Evolutionary conservation across 2,888 invertebrate species (phyloP).

Genomic region (Endomychus coccineus): DNA sequence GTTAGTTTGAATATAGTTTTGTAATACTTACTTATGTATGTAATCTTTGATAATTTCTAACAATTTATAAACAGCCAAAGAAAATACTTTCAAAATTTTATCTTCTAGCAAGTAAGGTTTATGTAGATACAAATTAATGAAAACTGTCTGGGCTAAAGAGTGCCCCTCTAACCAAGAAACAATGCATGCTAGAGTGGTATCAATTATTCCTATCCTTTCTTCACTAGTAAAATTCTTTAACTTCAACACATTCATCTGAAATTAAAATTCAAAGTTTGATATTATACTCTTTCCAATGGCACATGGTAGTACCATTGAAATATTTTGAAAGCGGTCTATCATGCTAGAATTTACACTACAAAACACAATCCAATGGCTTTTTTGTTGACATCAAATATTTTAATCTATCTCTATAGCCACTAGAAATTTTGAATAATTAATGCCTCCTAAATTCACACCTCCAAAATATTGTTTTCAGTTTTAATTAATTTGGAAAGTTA

Average conservation of each 20-base stretch:
- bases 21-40: slow-evolving; percentile 74
- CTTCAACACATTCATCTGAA: slow-evolving; percentile 51
- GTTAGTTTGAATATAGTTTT: no score
- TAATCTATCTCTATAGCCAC: no score
- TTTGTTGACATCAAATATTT: no score
- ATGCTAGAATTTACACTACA: no score
- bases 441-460: no score
- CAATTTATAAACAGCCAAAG: slow-evolving; percentile 79
- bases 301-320: no score
- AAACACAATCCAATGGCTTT: no score
- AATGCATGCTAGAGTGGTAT: slow-evolving; percentile 86
- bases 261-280: slow-evolving; percentile 2
- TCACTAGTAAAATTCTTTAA: slow-evolving; percentile 64
- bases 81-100: slow-evolving; percentile 76
- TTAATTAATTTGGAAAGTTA: no score
- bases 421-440: no score
- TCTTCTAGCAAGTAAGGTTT: slow-evolving; percentile 80
- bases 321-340: no score
- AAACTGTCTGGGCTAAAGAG: slow-evolving; percentile 92
- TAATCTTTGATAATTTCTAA: slow-evolving; percentile 85
- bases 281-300: no score
- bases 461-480: no score
- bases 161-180: slow-evolving; percentile 98
- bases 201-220: slow-evolving; percentile 88
- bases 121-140: slow-evolving; percentile 92